A percentile compares a stretch with the other conserved stretches of the same genome.
These are phyloP conservation scores for Empidonax traillii DNA, from an alignment of 2,113 vertebrate genomes.

Conservation along the genomic window DNA sequence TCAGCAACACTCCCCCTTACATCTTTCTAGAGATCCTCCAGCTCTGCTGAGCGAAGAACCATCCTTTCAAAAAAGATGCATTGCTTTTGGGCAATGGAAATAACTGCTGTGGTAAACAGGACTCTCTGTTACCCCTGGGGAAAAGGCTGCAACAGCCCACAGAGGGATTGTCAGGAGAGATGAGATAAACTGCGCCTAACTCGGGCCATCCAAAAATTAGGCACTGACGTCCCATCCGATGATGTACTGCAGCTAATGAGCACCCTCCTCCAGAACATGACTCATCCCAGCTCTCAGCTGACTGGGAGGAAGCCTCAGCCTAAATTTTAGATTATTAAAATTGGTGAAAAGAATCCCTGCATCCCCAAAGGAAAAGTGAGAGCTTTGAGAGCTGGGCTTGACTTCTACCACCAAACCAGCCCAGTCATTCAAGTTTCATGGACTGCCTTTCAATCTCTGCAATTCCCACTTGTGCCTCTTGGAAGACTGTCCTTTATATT, in stretches of 20 bases:
- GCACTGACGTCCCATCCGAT: background rate
- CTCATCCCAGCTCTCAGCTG: background rate
- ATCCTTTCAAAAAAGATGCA: background rate
- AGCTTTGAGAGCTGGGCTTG: background rate
- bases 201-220: background rate
- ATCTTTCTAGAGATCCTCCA: background rate
- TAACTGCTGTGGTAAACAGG: background rate
- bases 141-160: background rate
- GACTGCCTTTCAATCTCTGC: background rate
- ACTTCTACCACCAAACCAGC: background rate
- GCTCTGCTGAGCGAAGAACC: background rate
- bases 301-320: background rate
- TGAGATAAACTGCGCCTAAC: background rate
- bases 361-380: background rate
- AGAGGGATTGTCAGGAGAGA: background rate
- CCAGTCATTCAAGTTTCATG: background rate
- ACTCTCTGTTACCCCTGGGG: accelerated
- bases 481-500: background rate
- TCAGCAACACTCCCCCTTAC: background rate
- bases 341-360: background rate
- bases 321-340: background rate
- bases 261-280: background rate
- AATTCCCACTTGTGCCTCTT: background rate
- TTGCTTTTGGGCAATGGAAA: background rate
- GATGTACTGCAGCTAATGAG: background rate